Conservation (phyloP, 2,797 vertebrate genomes). For the Argya squamiceps region DNA sequence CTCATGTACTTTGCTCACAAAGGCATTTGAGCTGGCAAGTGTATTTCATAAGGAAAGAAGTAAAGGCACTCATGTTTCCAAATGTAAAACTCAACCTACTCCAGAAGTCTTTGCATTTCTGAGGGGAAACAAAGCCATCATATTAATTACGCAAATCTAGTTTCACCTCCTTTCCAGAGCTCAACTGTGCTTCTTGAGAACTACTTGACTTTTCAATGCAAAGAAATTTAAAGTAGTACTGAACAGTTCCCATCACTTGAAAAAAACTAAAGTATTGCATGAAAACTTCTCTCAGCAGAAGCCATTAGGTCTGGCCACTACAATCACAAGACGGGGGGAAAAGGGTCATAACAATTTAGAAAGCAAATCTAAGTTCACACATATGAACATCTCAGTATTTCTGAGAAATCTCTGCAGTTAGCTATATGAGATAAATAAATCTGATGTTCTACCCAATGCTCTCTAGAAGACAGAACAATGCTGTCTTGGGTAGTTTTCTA, state of each 20-base stretch:
- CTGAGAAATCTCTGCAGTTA: conserved; percentile 25
- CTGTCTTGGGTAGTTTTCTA: conserved; percentile 20
- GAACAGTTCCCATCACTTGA: conserved; percentile 28
- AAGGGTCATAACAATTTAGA: not conserved
- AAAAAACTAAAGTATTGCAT: conserved; percentile 29
- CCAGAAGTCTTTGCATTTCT: conserved; percentile 24
- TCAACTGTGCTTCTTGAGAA: conserved; percentile 57
- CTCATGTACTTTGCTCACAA: conserved; percentile 41
- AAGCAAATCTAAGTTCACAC: not conserved
- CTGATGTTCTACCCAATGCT: not conserved
- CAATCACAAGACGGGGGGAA: not conserved
- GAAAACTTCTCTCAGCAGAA: conserved; percentile 42
- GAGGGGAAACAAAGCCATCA: conserved; percentile 28
- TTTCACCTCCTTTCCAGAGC: conserved; percentile 65
- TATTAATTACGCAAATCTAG: conserved; percentile 34
- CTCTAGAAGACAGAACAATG: not conserved
- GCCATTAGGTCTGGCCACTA: conserved; percentile 8
- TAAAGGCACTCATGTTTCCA: conserved; percentile 78
- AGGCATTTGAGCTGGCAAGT: conserved; percentile 61
- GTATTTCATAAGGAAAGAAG: conserved; percentile 59
- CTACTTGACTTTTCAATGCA: conserved; percentile 44
- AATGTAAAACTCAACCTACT: conserved; percentile 54
- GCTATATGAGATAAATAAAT: conserved; percentile 24
- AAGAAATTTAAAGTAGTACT: conserved; percentile 42
- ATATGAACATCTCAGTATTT: conserved; percentile 4